These are phyloP conservation scores for Neosalanx taihuensis DNA, from an alignment of 2,797 vertebrate genomes.

Conservation along the genomic window DNA sequence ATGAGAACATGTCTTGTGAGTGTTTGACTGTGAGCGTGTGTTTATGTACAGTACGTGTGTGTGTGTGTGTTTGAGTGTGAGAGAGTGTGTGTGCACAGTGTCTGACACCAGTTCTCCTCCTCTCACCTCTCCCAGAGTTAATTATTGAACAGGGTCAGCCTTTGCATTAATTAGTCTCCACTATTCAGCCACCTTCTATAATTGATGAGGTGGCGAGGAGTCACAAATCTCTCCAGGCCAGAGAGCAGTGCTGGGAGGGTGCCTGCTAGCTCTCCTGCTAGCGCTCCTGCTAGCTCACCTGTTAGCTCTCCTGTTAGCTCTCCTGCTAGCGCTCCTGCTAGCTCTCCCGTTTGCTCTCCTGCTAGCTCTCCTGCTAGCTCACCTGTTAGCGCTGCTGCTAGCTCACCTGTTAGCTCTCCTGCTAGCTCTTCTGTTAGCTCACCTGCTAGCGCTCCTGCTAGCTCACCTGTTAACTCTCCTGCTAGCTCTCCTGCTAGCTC, in stretches of 20 bases:
- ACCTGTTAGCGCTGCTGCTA: too few relatives aligned
- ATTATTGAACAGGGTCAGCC: constrained; percentile 31
- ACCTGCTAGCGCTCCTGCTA: too few relatives aligned
- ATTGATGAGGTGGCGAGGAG: constrained; percentile 30
- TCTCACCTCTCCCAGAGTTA: constrained; percentile 19
- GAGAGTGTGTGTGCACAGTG: not conserved
- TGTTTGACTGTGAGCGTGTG: not conserved
- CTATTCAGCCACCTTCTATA: constrained; percentile 21
- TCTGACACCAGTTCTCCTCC: not conserved
- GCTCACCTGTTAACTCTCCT: too few relatives aligned
- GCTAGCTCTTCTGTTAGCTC: too few relatives aligned
- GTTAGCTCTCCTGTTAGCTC: too few relatives aligned
- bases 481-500: too few relatives aligned
- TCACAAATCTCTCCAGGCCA: constrained; percentile 22
- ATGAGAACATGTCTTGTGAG: not conserved
- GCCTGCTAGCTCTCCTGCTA: not conserved
- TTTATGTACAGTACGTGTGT: too few relatives aligned
- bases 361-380: too few relatives aligned
- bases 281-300: too few relatives aligned
- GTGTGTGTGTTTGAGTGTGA: not conserved
- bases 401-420: too few relatives aligned
- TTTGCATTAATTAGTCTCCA: constrained; percentile 29
- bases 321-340: too few relatives aligned
- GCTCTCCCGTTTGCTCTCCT: too few relatives aligned
- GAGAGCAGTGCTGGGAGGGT: not conserved